Evolutionary conservation across 2,113 vertebrate genomes (phyloP).

Genomic region (Corythaixoides concolor): DNA sequence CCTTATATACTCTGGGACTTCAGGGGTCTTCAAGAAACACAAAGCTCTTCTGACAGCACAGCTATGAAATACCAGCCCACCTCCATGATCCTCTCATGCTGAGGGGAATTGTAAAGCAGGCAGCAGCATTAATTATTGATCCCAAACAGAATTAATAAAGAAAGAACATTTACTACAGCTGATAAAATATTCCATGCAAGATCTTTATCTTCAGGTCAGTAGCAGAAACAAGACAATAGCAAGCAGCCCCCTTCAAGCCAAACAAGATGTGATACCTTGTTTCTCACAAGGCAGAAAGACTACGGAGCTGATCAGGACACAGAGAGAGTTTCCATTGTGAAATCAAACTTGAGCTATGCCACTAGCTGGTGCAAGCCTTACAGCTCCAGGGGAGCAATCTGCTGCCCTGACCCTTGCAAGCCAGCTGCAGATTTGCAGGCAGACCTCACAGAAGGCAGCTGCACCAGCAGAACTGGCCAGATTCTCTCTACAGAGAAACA

Average conservation of each 20-base stretch:
- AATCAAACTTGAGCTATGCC: background rate
- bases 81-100: background rate
- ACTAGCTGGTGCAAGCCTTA: background rate
- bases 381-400: background rate
- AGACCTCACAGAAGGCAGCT: background rate
- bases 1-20: background rate
- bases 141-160: conserved; percentile 44
- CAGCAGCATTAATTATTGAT: conserved; percentile 59
- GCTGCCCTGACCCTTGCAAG: background rate
- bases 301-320: background rate
- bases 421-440: background rate
- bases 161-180: background rate
- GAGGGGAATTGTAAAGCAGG: background rate
- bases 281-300: background rate
- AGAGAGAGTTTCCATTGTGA: background rate
- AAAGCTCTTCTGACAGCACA: background rate
- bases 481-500: background rate
- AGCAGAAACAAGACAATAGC: background rate
- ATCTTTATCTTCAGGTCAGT: background rate
- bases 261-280: background rate
- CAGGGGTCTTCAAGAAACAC: background rate
- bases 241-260: background rate
- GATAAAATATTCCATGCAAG: background rate
- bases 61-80: background rate
- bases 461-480: background rate